phyloP scores from a whole-genome alignment of 2,797 vertebrate species.

The Antennarius maculatus region DNA sequence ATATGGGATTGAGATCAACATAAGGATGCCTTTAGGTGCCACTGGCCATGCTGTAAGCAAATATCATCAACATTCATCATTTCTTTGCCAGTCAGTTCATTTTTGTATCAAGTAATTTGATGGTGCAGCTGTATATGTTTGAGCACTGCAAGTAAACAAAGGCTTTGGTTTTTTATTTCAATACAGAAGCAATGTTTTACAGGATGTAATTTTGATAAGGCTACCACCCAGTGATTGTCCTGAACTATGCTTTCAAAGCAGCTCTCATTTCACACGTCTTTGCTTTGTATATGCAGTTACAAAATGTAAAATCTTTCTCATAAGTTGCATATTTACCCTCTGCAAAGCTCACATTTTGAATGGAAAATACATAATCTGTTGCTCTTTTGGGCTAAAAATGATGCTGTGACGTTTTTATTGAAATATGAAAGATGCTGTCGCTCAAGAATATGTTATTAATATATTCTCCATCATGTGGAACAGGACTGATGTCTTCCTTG shows the following conservation, averaged over 20 bases:
- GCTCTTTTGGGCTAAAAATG: constrained; percentile 52
- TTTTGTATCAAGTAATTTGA: background rate
- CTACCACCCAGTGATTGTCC: constrained; percentile 3
- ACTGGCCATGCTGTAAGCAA: constrained; percentile 12
- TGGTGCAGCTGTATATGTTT: constrained; percentile 3
- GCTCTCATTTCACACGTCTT: constrained; percentile 9
- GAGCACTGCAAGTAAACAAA: background rate
- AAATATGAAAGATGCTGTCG: constrained; percentile 58
- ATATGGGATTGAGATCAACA: constrained; percentile 37
- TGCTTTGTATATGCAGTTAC: constrained; percentile 8
- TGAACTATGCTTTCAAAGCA: constrained; percentile 6
- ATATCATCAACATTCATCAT: constrained; percentile 19
- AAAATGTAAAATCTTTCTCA: constrained; percentile 30
- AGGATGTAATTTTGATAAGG: constrained; percentile 9
- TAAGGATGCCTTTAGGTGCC: constrained; percentile 34
- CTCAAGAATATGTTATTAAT: constrained; percentile 64
- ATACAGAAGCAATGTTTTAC: constrained; percentile 22
- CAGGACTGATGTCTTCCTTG: constrained; percentile 37
- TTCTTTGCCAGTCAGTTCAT: constrained; percentile 18
- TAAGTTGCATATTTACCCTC: constrained; percentile 34
- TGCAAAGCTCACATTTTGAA: constrained; percentile 18
- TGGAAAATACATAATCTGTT: constrained; percentile 35
- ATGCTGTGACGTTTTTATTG: constrained; percentile 67
- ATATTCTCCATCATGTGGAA: constrained; percentile 52
- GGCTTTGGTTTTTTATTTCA: background rate